These are phyloP conservation scores for Prunella himalayana DNA, from an alignment of 2,113 vertebrate genomes.

Conservation along the genomic window DNA sequence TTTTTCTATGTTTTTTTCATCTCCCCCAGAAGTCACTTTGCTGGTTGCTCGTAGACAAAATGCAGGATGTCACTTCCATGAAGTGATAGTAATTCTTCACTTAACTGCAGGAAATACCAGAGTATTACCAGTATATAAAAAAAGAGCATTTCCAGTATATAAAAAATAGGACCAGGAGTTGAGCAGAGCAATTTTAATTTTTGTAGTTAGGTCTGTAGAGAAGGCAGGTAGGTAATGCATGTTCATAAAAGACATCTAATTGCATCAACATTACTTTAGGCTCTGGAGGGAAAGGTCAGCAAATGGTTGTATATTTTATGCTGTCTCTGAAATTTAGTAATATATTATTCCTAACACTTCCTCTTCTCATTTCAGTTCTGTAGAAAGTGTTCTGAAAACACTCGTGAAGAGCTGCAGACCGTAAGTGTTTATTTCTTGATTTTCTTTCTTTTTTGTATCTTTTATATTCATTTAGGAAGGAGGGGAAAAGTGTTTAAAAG, in stretches of 20 bases:
- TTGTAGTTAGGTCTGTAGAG: background rate
- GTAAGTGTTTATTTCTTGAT: slow-evolving; percentile 78
- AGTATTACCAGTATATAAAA: background rate
- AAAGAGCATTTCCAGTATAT: background rate
- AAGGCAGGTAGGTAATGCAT: slow-evolving; percentile 68
- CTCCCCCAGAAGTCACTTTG: background rate
- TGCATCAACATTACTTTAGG: slow-evolving; percentile 50
- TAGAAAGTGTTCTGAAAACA: slow-evolving; percentile 93
- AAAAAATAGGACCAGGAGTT: background rate
- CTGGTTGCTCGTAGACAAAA: background rate
- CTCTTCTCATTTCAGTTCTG: slow-evolving; percentile 77
- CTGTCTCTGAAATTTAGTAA: background rate
- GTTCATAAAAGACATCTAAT: slow-evolving; percentile 61
- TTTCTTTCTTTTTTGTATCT: accelerated
- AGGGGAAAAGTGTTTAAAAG: background rate
- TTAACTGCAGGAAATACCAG: background rate
- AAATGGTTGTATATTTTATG: slow-evolving; percentile 8
- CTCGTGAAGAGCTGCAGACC: slow-evolving; percentile 95
- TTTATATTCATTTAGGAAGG: background rate
- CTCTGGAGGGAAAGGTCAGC: background rate
- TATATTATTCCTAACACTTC: background rate
- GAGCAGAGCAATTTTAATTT: background rate
- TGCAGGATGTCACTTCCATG: background rate
- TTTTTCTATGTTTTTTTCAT: background rate
- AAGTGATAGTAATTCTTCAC: background rate